A percentile compares a stretch with the other conserved stretches of the same genome.
phyloP scores from a whole-genome alignment of 2,113 vertebrate species.

The Psettodes erumei region DNA sequence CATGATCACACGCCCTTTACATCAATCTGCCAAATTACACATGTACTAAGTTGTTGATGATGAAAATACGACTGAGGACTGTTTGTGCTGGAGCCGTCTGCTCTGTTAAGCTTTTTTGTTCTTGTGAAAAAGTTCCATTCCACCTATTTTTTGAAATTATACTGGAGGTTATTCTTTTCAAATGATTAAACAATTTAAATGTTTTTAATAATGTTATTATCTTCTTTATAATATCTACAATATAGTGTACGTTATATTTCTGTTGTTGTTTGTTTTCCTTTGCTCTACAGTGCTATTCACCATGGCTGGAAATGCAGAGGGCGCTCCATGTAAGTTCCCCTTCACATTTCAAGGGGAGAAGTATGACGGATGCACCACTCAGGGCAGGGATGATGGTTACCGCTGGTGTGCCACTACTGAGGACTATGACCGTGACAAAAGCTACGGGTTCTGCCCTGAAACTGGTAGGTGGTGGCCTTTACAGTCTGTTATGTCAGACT shows the following conservation, averaged over 20 bases:
- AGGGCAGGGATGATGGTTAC: constrained; percentile 94
- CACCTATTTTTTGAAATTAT: neutral
- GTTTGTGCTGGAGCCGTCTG: constrained; percentile 28
- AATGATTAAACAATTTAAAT: neutral
- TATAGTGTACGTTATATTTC: neutral
- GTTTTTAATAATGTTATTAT: neutral
- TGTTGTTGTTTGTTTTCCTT: neutral
- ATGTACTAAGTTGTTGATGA: constrained; percentile 58
- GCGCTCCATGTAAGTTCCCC: constrained; percentile 95
- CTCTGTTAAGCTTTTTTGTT: constrained; percentile 17
- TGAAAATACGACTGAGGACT: constrained; percentile 36
- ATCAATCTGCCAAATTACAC: constrained; percentile 51
- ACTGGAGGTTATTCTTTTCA: neutral
- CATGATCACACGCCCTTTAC: constrained; percentile 37
- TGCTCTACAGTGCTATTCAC: constrained; percentile 90
- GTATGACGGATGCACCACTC: constrained; percentile 92
- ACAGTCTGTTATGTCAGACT: neutral
- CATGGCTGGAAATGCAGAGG: constrained; percentile 91
- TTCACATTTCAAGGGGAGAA: constrained; percentile 92
- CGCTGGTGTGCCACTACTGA: constrained; percentile 97
- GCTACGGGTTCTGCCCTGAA: constrained; percentile 96
- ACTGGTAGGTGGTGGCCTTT: constrained; percentile 82
- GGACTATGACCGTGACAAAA: constrained; percentile 93
- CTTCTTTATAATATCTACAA: neutral
- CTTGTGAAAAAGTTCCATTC: neutral